These are phyloP conservation scores for Venustaconcha ellipsiformis DNA, from an alignment of 1,140 invertebrate species.

Conservation along the genomic window DNA sequence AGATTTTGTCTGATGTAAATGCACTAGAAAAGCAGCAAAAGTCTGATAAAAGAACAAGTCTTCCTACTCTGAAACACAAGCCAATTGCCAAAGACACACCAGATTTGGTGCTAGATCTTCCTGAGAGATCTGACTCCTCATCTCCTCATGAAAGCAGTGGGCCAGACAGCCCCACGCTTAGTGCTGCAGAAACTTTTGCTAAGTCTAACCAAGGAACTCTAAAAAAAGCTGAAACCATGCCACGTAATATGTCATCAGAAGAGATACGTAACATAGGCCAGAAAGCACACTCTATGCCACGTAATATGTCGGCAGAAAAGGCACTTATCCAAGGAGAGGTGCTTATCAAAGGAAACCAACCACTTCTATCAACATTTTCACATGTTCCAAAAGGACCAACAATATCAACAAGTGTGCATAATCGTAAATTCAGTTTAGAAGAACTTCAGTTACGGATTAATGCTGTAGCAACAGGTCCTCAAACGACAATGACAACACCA, in stretches of 20 bases:
- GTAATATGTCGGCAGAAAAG: constrained; percentile 34
- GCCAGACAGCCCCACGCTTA: constrained; percentile 58
- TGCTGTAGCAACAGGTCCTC: not conserved
- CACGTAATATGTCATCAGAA: constrained; percentile 37
- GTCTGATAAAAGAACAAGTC: constrained; percentile 55
- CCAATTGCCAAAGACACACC: constrained; percentile 78
- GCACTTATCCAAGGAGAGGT: constrained; percentile 7
- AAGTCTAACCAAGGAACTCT: constrained; percentile 81
- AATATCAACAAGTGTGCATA: not conserved
- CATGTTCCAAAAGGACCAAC: constrained; percentile 5
- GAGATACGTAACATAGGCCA: constrained; percentile 49
- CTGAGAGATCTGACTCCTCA: constrained; percentile 62
- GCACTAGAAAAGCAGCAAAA: constrained; percentile 62
- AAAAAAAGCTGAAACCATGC: constrained; percentile 76
- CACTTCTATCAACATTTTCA: constrained; percentile 10
- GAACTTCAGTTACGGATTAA: constrained; percentile 21
- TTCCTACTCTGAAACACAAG: constrained; percentile 67
- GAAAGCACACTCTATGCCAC: constrained; percentile 72
- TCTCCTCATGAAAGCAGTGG: constrained; percentile 48
- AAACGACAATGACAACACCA: not conserved
- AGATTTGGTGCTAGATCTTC: constrained; percentile 90
- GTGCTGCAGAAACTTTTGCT: constrained; percentile 63
- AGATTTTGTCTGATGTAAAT: constrained; percentile 64
- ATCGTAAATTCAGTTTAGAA: constrained; percentile 27
- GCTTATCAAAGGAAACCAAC: constrained; percentile 1